phyloP scores from a whole-genome alignment of 2,113 vertebrate genomes.

The Corythoichthys haematopterus region DNA sequence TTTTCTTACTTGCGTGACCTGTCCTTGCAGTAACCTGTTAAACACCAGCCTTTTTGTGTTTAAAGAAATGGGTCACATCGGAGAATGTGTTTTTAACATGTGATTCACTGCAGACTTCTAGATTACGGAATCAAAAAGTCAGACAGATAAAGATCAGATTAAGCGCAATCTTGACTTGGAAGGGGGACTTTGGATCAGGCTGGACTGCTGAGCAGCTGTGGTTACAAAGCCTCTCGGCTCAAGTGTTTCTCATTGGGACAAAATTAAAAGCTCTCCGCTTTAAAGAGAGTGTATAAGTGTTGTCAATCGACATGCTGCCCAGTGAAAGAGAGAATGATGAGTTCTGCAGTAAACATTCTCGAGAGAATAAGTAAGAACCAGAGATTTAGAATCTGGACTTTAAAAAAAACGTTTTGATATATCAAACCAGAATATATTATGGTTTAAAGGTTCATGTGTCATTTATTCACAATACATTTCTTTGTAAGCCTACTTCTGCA shows the following conservation, averaged over 20 bases:
- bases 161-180: slow-evolving; percentile 52
- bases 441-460: slow-evolving; percentile 43
- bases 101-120: slow-evolving; percentile 23
- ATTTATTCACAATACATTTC: slow-evolving; percentile 62
- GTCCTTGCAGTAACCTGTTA: background rate
- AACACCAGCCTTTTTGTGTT: background rate
- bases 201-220: slow-evolving; percentile 24
- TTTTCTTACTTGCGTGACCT: no score
- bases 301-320: background rate
- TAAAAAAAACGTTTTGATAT: background rate
- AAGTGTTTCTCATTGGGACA: slow-evolving; percentile 6
- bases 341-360: background rate
- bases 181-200: slow-evolving; percentile 38
- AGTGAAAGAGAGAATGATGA: background rate
- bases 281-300: background rate
- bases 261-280: slow-evolving; percentile 1
- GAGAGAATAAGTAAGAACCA: no score
- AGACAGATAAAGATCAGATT: slow-evolving; percentile 60
- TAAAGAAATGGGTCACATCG: background rate
- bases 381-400: no score
- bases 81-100: background rate
- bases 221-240: slow-evolving; percentile 27
- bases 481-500: slow-evolving; percentile 44
- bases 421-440: background rate
- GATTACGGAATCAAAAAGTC: slow-evolving; percentile 50